Base-by-base conservation (phyloP, 2,888 invertebrate genomes). In the Trissolcus japonicus region DNA sequence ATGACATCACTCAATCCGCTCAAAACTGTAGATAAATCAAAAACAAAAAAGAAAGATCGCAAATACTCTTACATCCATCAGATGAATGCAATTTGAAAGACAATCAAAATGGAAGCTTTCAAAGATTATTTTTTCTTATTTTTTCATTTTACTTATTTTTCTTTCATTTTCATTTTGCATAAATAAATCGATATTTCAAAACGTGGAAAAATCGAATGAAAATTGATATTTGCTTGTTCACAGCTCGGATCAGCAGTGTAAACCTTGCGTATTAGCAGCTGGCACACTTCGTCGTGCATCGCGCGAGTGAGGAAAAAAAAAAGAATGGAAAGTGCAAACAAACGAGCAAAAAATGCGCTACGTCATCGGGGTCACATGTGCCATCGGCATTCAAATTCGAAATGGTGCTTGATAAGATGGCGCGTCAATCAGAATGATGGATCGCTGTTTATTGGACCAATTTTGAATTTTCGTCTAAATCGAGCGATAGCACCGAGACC, bases 361-460 rank as follows among this genome's bases (percentile, higher is more conserved):
- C 55, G 55, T 48, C 55, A 55, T 56, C 21, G 53, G 19, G 46
- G 55, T 65, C 65, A 55, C 43, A 25, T 35, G 41, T 19, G 25
- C 21, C 35, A 35, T 35, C 48, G 50, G 17, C 43, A 25, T 50
- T 29, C 11, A 62, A 71, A 65, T 59, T 72, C 11, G 46, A 65
- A 65, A 60, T 65, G 50, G 40, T 60, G 19, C 25, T 56, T 50
- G 71, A 65, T 72, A 65, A 72, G 60, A 51, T 29, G 46, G 50
- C 56, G 43, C 17, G 62, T 71, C 69, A 50, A 50, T 71, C 62
- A 71, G 16, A 14, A 72, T 72, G 72, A 72, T 65, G 29, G 54
- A 72, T 65, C 54, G 14, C 54, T 63, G 59, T 72, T 72, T 65
- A 57, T 56, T 72, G 62, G 56, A 29, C n/a, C 62, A 57, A 62